Percentiles rank a stretch among this genome's conserved stretches.
Conservation (phyloP, 2,888 invertebrate genomes). For the Drosophila paramelanica region DNA sequence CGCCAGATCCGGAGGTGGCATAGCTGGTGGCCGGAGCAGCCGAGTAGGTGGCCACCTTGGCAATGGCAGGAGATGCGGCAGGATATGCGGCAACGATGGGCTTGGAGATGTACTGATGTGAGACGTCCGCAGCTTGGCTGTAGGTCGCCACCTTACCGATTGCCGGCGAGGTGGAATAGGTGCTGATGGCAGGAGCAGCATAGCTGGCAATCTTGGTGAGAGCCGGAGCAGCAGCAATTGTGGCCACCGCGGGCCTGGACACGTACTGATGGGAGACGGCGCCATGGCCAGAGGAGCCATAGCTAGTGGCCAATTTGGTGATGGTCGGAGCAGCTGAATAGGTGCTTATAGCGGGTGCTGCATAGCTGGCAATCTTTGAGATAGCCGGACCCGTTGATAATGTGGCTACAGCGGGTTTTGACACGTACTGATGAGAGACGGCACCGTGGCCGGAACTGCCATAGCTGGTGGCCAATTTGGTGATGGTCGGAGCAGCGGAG, state of each 20-base stretch:
- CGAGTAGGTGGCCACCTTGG: slow-evolving; percentile 42
- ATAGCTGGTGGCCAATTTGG: slow-evolving; percentile 59
- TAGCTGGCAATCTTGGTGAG: slow-evolving; percentile 60
- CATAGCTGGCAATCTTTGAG: slow-evolving; percentile 44
- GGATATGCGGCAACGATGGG: slow-evolving; percentile 49
- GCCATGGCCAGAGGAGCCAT: slow-evolving; percentile 41
- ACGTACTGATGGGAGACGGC: slow-evolving; percentile 40
- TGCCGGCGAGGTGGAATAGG: slow-evolving; percentile 38
- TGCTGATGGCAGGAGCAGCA: slow-evolving; percentile 38
- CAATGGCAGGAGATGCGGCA: slow-evolving; percentile 40
- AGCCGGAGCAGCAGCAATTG: slow-evolving; percentile 47
- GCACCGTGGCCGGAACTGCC: slow-evolving; percentile 20
- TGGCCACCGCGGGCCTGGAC: slow-evolving; percentile 68
- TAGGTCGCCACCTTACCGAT: slow-evolving; percentile 55
- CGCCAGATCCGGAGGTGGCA: slow-evolving; percentile 19
- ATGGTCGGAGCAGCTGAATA: slow-evolving; percentile 43
- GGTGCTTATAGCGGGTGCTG: neutral
- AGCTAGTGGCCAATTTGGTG: slow-evolving; percentile 35
- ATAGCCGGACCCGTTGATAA: slow-evolving; percentile 40
- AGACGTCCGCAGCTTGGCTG: slow-evolving; percentile 48
- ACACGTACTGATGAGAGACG: slow-evolving; percentile 64
- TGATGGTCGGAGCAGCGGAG: slow-evolving; percentile 48
- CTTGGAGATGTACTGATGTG: slow-evolving; percentile 23
- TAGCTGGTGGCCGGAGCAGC: slow-evolving; percentile 45
- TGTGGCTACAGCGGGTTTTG: slow-evolving; percentile 61